Conservation (phyloP, 2,113 vertebrate species). For the Cepphus grylle region DNA sequence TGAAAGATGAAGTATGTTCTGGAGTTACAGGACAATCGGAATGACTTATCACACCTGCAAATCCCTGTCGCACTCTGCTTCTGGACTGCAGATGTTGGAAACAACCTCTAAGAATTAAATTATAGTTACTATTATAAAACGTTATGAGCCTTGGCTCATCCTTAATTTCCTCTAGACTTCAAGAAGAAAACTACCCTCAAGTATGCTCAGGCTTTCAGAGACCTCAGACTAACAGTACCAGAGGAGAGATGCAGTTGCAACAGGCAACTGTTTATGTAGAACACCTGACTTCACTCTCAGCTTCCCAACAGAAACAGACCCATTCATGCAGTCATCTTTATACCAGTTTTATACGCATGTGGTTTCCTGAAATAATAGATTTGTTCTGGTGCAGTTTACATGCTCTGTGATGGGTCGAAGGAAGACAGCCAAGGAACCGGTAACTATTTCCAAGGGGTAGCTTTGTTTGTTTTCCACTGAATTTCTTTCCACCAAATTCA, state of each 20-base stretch:
- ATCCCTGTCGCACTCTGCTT: neutral
- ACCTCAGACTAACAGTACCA: neutral
- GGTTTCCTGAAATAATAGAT: neutral
- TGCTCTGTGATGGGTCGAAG: neutral
- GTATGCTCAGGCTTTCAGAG: neutral
- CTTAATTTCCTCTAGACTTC: neutral
- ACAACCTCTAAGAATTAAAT: neutral
- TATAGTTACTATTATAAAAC: neutral
- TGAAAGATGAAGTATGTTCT: neutral
- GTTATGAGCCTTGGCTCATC: neutral
- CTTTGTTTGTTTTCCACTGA: neutral
- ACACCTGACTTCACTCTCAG: fast-evolving
- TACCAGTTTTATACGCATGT: neutral
- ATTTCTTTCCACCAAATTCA: neutral
- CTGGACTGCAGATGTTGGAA: neutral
- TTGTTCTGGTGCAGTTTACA: neutral
- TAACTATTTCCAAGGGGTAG: neutral
- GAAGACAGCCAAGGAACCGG: neutral
- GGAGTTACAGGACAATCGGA: neutral
- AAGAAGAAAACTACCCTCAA: neutral
- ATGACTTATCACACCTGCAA: neutral
- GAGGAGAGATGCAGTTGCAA: neutral
- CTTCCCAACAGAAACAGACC: neutral
- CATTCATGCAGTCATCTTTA: fast-evolving
- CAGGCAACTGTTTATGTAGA: neutral